Evolutionary conservation across 2,113 vertebrate species (phyloP), one percentile per base, ranked within the genome.

Genomic region (Heliornis fulica): DNA sequence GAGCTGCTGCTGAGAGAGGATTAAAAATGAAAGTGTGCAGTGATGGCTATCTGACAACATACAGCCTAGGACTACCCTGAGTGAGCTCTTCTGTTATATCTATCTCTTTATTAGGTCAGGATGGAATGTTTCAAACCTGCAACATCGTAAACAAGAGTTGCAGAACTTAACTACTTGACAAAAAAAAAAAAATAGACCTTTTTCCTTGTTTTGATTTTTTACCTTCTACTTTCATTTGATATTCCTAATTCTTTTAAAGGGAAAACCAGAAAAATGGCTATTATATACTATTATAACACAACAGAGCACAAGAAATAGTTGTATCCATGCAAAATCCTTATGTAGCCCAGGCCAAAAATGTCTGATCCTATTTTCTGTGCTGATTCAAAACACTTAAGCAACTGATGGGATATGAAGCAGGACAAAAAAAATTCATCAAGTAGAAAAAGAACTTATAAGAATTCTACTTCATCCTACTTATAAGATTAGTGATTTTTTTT

Each of bases 401-500:
- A 66, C n/a, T 7, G 11, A 28, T 14, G 46, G 31, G 10, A 86
- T 53, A 15, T 65, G 32, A n/a, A 16, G 20, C 50, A 86, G 12
- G 29, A 88, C 22, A 70, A 85, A 93, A 80, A 80, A 54, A 65
- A 45, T 0, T 16, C 11, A 46, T 22, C 4, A 61, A 38, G 12
- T 7, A 53, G 31, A 68, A 41, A 60, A 82, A 51, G 0, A 64
- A 87, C 21, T 85, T 69, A 22, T 81, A 60, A 60, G 43, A 87
- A 75, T 34, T 21, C 14, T 76, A 63, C 32, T 31, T 43, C 92
- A 53, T 26, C 7, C 5, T 38, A 19, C 20, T 60, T 22, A 65
- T 1, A 50, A 0, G 2, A 50, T n/a, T 23, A 5, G 0, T 34
- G 23, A 1, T 34, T 60, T 94, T 50, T n/a, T n/a, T n/a, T n/a